A percentile compares a stretch with the other conserved stretches of the same genome.
These are phyloP conservation scores for Pygoscelis antarcticus DNA, from an alignment of 2,113 vertebrate genomes.

Conservation along the genomic window DNA sequence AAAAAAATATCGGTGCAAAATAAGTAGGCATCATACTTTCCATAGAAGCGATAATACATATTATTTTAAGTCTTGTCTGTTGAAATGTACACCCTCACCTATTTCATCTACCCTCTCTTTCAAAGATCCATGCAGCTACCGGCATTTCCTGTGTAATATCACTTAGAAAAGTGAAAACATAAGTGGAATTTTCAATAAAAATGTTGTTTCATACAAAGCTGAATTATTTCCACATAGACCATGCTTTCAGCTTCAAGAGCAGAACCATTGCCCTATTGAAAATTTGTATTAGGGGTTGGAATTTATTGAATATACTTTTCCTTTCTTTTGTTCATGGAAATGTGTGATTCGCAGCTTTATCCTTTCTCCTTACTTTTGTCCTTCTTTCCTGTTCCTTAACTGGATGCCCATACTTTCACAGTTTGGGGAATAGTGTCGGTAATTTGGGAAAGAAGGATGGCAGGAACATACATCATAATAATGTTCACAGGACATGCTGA, in stretches of 20 bases:
- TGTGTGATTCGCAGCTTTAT: fast-evolving
- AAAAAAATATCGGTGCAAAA: neutral
- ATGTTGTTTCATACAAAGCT: neutral
- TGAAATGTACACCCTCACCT: conserved; percentile 44
- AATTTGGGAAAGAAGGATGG: neutral
- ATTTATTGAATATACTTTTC: neutral
- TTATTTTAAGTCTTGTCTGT: conserved; percentile 19
- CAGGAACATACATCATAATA: neutral
- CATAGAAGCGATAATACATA: neutral
- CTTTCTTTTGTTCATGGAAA: neutral
- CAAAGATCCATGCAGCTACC: conserved; percentile 34
- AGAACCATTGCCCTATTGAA: neutral
- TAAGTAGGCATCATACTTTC: neutral
- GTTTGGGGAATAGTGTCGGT: neutral
- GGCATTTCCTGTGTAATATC: conserved; percentile 56
- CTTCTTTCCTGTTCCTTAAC: neutral
- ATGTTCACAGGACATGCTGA: neutral
- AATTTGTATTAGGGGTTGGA: neutral
- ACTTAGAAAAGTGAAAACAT: conserved; percentile 54
- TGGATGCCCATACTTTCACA: neutral
- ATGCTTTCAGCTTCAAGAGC: neutral
- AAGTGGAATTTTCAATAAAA: conserved; percentile 65
- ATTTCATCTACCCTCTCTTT: conserved; percentile 1
- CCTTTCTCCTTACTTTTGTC: neutral
- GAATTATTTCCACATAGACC: neutral